Base-by-base conservation (phyloP, 2,113 vertebrate species). In the Phalacrocorax carbo region DNA sequence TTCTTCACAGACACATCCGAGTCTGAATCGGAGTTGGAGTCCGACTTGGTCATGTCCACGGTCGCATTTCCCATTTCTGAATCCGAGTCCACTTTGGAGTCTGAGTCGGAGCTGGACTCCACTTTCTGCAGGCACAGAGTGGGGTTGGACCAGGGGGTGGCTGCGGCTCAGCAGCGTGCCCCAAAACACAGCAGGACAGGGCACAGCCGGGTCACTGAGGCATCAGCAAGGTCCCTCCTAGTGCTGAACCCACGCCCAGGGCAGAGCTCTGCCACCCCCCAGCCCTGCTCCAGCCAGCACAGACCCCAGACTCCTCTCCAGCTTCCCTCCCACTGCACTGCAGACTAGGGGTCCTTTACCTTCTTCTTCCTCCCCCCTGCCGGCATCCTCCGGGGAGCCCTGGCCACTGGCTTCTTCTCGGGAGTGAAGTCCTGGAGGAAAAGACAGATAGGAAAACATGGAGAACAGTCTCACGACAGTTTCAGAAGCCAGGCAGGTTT, bases 381-480 rank as follows among this genome's bases (percentile, higher is more conserved):
- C 0, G 98, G 76, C 82, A 98, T 97, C 96, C 98, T 94, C 66
- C 98, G 95, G 0, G 97, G 94, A 16, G 93, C 95, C 57, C 98
- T 95, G 65, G 90, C 91, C 40, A 92, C 97, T 0, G 98, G 58
- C 96, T 99, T 99, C 97, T 99, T 99, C 95, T 99, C 99, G 0
- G 99, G 99, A 71, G 99, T 99, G 94, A 99, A 99, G 92, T 99
- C 99, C 99, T 99, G 71, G 7, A 46, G 60, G 29, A n/a, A 80
- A 57, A 65, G 18, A 38, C 9, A 5, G 46, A 46, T 2, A 38
- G 1, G 15, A 70, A 65, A 20, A n/a, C 51, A 40, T 1, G 7
- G 6, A 44, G n/a, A 83, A 60, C 7, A 9, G 15, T 2, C n/a
- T 51, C 78, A 42, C 0, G 1, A 11, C 0, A 0, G 18, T 20